Evolutionary conservation across 2,797 vertebrate species (phyloP), one percentile per base, ranked within the genome.

Genomic region (Percopsis omiscomaycus): DNA sequence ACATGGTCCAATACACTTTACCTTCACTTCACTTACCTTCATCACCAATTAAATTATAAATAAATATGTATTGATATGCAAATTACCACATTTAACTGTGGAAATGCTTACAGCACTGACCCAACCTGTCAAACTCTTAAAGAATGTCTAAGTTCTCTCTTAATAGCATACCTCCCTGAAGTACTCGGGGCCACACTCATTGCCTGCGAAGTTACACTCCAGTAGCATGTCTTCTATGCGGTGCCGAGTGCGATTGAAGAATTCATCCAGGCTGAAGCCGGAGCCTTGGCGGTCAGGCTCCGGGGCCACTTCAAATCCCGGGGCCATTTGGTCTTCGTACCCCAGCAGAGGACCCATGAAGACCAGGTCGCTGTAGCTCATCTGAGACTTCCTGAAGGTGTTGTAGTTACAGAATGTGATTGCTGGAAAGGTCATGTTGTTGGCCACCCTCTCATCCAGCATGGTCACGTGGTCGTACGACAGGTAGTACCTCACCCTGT

Each of bases 331-430:
- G 62, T 95, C 94, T 22, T 96, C 94, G 0, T 94, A 94, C 27
- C 95, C 93, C 32, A 98, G 71, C 69, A 99, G 86, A 0, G 95
- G 94, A 0, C 92, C 94, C 88, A 97, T 91, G 78, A 96, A 98
- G 68, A 96, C 93, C 85, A 98, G 75, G 73, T 98, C 96, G 0
- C 89, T 86, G 66, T 90, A 94, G 87, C 94, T 96, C 84, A 99
- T 91, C 91, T 97, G 95, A 0, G 97, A 97, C 59, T 93, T 83
- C 5, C 95, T 90, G 64, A 96, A 77, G 0, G 89, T 90, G 75
- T 99, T 99, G 85, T 92, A 92, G 88, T 99, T 99, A 73, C 98
- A 99, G 28, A 99, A 64, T 28, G 97, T 97, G 83, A 99, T 68
- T 0, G 96, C 95, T 0, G 98, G 97, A 85, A 97, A 99, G 52